phyloP scores from a whole-genome alignment of 1,140 invertebrate genomes.

The Tribolium castaneum region DNA sequence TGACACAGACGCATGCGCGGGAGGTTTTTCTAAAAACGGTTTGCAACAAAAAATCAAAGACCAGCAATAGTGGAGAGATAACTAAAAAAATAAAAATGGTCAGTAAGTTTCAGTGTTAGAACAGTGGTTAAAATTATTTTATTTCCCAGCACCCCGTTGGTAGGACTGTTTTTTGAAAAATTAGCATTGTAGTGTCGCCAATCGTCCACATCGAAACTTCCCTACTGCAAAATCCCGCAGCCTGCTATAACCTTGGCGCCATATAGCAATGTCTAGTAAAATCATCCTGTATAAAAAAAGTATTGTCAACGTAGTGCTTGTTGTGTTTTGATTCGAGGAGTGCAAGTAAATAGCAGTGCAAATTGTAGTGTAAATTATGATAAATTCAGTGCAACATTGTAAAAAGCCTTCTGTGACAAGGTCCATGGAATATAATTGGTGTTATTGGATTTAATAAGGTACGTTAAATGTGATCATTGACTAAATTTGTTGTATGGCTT shows the following conservation, averaged over 20 bases:
- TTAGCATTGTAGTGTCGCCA: background rate
- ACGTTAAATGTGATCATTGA: slow-evolving; percentile 8
- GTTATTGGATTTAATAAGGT: slow-evolving; percentile 25
- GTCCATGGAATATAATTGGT: background rate
- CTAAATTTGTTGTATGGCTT: slow-evolving; percentile 8
- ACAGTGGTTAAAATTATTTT: too few relatives aligned
- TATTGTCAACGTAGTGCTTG: background rate
- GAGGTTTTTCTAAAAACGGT: too few relatives aligned
- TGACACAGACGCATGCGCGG: too few relatives aligned
- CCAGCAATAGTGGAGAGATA: too few relatives aligned
- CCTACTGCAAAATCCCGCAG: background rate
- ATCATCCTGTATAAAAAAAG: slow-evolving; percentile 23
- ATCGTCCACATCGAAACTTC: background rate
- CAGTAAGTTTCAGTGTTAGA: too few relatives aligned
- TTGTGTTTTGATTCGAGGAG: slow-evolving; percentile 15
- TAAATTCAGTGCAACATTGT: background rate
- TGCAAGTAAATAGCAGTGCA: background rate
- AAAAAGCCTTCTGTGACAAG: background rate
- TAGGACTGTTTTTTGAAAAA: too few relatives aligned
- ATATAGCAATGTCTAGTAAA: background rate
- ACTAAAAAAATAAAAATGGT: too few relatives aligned
- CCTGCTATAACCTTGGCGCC: slow-evolving; percentile 26
- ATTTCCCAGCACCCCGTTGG: too few relatives aligned
- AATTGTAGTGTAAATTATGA: background rate
- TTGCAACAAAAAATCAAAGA: too few relatives aligned